A percentile compares a stretch with the other conserved stretches of the same genome.
These are phyloP conservation scores for Ceratina japonica DNA, from an alignment of 1,140 invertebrate species.

Conservation along the genomic window DNA sequence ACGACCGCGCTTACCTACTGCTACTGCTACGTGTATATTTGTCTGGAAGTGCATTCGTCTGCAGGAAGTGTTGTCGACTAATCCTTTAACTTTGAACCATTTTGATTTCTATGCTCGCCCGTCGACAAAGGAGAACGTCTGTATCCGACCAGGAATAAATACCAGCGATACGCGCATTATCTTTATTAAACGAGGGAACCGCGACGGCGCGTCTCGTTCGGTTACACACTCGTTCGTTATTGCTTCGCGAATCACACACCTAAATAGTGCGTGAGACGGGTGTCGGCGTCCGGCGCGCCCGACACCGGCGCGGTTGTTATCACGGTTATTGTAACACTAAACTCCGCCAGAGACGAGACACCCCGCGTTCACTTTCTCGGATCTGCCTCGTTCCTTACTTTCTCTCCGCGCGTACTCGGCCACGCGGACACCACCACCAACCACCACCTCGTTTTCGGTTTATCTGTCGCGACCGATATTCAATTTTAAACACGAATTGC, in stretches of 20 bases:
- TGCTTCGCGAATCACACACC: not conserved
- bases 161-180: conserved; percentile 69
- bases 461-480: conserved; percentile 1
- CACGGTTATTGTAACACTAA: conserved; percentile 26
- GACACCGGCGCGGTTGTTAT: conserved; percentile 16
- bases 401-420: no score
- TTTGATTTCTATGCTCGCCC: conserved; percentile 72
- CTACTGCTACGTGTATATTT: no score
- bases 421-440: no score
- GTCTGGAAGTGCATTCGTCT: conserved; percentile 15
- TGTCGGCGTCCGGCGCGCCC: conserved; percentile 10
- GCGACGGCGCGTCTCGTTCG: conserved; percentile 26
- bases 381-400: no score
- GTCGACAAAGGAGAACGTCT: conserved; percentile 73
- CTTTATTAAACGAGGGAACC: conserved; percentile 65
- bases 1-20: no score
- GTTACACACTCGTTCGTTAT: conserved; percentile 45
- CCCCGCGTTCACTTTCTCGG: no score
- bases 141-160: conserved; percentile 74
- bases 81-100: conserved; percentile 53
- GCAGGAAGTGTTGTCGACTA: conserved; percentile 34
- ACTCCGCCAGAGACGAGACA: no score
- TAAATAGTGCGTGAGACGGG: not conserved
- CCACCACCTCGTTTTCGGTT: no score
- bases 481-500: conserved; percentile 47